Evolutionary conservation across 2,113 vertebrate genomes (phyloP).

Genomic region (Urocitellus parryii): DNA sequence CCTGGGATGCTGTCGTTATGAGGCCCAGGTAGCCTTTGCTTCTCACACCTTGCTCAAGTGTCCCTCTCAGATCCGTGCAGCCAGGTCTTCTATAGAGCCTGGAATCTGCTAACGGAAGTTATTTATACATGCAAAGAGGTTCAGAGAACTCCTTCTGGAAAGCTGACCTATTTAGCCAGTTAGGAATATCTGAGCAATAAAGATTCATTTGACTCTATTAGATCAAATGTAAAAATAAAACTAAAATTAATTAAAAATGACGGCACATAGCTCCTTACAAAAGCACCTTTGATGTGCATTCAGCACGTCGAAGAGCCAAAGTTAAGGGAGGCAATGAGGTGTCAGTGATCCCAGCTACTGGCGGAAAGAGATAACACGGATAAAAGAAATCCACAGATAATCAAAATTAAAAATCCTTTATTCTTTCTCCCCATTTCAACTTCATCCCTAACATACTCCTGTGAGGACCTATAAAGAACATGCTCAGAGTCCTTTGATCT

Average conservation of each 20-base stretch:
- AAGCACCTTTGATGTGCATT: conserved; percentile 74
- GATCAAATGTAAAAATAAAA: conserved; percentile 78
- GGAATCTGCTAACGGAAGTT: neutral
- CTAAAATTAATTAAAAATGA: conserved; percentile 76
- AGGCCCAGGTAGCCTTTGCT: neutral
- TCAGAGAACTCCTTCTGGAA: conserved; percentile 64
- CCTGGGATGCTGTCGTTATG: neutral
- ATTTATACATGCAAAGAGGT: conserved; percentile 59
- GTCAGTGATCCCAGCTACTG: conserved; percentile 69
- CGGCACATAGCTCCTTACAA: conserved; percentile 47
- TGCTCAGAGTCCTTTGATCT: neutral
- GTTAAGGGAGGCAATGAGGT: conserved; percentile 34
- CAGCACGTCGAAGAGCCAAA: neutral
- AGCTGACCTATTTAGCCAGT: conserved; percentile 70
- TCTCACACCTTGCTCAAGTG: neutral
- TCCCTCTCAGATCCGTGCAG: neutral
- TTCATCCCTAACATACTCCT: neutral
- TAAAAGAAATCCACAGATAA: conserved; percentile 77
- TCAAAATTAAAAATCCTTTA: conserved; percentile 76
- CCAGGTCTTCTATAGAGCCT: neutral
- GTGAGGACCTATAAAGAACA: neutral
- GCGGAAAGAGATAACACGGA: conserved; percentile 68
- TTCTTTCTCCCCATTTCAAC: conserved; percentile 65
- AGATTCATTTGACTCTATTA: conserved; percentile 74
- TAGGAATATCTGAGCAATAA: conserved; percentile 45